Evolutionary conservation across 2,797 vertebrate species (phyloP).

Genomic region (Epinephelus malabaricus): DNA sequence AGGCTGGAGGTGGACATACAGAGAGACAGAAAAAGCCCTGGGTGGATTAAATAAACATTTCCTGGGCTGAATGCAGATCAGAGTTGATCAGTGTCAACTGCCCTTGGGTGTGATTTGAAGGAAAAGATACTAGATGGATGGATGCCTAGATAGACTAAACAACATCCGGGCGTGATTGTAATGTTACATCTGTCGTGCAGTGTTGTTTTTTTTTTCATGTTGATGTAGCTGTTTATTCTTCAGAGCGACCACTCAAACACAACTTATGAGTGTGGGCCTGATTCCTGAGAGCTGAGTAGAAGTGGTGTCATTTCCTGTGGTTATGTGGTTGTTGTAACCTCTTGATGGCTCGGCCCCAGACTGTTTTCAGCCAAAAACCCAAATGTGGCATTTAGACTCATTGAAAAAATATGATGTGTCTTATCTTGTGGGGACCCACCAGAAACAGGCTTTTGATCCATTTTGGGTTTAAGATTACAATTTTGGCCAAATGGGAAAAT

Average conservation of each 20-base stretch:
- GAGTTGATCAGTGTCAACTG: slow-evolving; percentile 22
- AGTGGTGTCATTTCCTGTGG: slow-evolving; percentile 50
- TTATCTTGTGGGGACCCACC: slow-evolving; percentile 20
- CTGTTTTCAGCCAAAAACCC: slow-evolving; percentile 15
- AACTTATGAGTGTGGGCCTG: slow-evolving; percentile 37
- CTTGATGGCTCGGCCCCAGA: neutral
- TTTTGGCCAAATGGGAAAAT: slow-evolving; percentile 31
- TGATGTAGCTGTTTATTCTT: slow-evolving; percentile 43
- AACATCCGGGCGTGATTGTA: slow-evolving; percentile 8
- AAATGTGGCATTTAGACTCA: slow-evolving; percentile 31
- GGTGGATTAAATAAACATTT: slow-evolving; percentile 59
- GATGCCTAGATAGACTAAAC: slow-evolving; percentile 31
- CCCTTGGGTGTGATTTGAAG: slow-evolving; percentile 31
- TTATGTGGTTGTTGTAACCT: slow-evolving; percentile 33
- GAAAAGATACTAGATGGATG: neutral
- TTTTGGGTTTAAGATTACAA: slow-evolving; percentile 35
- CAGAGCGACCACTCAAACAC: slow-evolving; percentile 53
- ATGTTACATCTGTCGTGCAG: slow-evolving; percentile 25
- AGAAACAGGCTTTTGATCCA: slow-evolving; percentile 27
- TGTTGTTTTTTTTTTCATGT: slow-evolving; percentile 13
- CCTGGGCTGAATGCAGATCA: slow-evolving; percentile 38
- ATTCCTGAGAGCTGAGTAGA: slow-evolving; percentile 43
- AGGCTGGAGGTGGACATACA: slow-evolving; percentile 42
- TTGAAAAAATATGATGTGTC: slow-evolving; percentile 27
- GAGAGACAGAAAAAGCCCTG: slow-evolving; percentile 50